Conservation (phyloP, 1,140 invertebrate genomes). For the Rhagoletis zephyria region DNA sequence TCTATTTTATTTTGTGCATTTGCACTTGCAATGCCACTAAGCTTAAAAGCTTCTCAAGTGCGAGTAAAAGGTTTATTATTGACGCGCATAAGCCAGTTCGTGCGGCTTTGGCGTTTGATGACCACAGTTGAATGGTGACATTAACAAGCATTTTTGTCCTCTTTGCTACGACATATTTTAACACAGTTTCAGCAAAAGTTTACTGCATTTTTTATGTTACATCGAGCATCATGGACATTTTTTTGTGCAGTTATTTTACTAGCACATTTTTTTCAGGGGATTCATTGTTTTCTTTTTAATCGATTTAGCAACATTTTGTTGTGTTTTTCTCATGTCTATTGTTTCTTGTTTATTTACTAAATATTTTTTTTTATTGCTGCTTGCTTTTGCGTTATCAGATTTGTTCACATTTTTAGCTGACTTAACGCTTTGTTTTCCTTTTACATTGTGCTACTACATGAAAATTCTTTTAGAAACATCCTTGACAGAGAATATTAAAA, state of each 20-base stretch:
- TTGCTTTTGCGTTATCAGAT: conserved; percentile 9
- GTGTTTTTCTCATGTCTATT: background rate
- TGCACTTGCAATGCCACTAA: conserved; percentile 28
- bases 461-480: background rate
- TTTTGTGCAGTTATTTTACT: no score
- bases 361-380: background rate
- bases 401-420: conserved; percentile 16
- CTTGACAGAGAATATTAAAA: conserved; percentile 50
- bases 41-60: conserved; percentile 37
- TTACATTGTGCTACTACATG: background rate
- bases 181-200: conserved; percentile 9
- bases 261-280: no score
- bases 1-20: background rate
- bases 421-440: background rate
- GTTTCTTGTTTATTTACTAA: background rate
- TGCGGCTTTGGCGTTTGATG: background rate
- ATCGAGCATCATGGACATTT: background rate
- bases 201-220: background rate
- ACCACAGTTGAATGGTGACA: background rate
- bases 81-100: conserved; percentile 42
- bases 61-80: conserved; percentile 50
- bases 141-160: background rate
- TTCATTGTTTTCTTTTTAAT: no score
- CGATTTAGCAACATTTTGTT: no score
- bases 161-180: conserved; percentile 11